These are phyloP conservation scores for Onchidella celtica DNA, from an alignment of 2,888 invertebrate genomes.

Conservation along the genomic window DNA sequence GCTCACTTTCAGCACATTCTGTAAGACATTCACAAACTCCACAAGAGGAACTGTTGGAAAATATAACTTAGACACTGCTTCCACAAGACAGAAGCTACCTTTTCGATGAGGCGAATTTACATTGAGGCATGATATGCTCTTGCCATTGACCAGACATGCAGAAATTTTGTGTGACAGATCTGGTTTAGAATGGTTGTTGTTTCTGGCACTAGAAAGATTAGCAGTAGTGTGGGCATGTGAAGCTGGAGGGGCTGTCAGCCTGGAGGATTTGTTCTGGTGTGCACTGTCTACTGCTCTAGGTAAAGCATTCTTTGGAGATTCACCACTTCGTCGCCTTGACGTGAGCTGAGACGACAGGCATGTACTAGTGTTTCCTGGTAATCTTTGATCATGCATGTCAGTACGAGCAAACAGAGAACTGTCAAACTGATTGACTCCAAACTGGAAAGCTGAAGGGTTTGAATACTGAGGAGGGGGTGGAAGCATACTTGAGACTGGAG, in stretches of 20 bases:
- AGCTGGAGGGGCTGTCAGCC: background rate
- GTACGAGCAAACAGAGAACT: conserved; percentile 42
- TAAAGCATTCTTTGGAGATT: conserved; percentile 10
- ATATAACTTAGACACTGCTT: conserved; percentile 76
- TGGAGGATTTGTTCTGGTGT: background rate
- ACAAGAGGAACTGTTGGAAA: conserved; percentile 73
- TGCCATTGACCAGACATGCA: conserved; percentile 71
- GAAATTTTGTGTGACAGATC: conserved; percentile 56
- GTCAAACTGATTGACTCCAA: conserved; percentile 48
- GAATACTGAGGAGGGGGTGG: conserved; percentile 32
- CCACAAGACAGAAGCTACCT: conserved; percentile 74
- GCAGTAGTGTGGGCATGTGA: background rate
- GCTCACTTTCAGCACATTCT: conserved; percentile 71
- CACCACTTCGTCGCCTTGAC: background rate
- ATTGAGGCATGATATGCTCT: conserved; percentile 75
- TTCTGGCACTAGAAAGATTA: conserved; percentile 11
- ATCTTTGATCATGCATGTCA: conserved; percentile 22
- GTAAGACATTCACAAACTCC: conserved; percentile 74
- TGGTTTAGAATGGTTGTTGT: conserved; percentile 1
- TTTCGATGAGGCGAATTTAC: conserved; percentile 58
- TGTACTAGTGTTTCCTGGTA: background rate
- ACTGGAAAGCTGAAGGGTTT: conserved; percentile 13
- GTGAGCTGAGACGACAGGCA: background rate
- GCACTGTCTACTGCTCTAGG: background rate
- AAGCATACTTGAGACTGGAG: conserved; percentile 34